These are phyloP conservation scores for Tarsius wallacei DNA, from an alignment of 2,797 vertebrate genomes.

Conservation along the genomic window DNA sequence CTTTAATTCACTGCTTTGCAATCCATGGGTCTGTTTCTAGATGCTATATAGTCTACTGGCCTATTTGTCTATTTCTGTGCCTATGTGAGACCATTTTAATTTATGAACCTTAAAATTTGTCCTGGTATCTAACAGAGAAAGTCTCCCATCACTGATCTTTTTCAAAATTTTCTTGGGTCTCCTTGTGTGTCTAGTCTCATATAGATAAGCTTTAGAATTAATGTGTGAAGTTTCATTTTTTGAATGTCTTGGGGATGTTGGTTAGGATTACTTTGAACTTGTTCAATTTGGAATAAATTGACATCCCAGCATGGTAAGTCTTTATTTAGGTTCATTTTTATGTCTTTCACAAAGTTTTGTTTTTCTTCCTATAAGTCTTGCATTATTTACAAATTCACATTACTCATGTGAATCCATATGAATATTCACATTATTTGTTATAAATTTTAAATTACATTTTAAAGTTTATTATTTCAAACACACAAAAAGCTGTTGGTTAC, in stretches of 20 bases:
- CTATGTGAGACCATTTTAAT: not conserved
- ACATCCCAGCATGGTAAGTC: not conserved
- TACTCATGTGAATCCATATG: conserved; percentile 58
- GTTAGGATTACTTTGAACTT: conserved; percentile 18
- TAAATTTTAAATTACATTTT: conserved; percentile 60
- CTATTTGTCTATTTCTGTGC: not conserved
- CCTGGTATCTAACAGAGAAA: not conserved
- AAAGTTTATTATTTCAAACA: conserved; percentile 43
- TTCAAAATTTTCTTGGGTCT: conserved; percentile 39
- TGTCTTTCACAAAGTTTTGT: conserved; percentile 69
- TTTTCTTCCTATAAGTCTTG: conserved; percentile 61
- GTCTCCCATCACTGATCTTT: not conserved
- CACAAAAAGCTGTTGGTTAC: conserved; percentile 59
- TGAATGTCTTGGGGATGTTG: conserved; percentile 61
- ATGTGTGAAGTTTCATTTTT: conserved; percentile 60
- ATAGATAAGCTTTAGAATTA: conserved; percentile 33
- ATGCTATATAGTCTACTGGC: not conserved
- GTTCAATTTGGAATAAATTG: conserved; percentile 36
- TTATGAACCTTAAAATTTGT: conserved; percentile 50
- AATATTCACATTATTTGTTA: conserved; percentile 56
- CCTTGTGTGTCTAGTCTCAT: not conserved
- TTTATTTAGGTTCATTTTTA: conserved; percentile 56
- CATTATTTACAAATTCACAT: conserved; percentile 74
- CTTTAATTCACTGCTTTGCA: conserved; percentile 9
- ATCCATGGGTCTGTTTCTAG: not conserved